Base-by-base conservation (phyloP, 2,797 vertebrate genomes). In the Nannoperca obscura region DNA sequence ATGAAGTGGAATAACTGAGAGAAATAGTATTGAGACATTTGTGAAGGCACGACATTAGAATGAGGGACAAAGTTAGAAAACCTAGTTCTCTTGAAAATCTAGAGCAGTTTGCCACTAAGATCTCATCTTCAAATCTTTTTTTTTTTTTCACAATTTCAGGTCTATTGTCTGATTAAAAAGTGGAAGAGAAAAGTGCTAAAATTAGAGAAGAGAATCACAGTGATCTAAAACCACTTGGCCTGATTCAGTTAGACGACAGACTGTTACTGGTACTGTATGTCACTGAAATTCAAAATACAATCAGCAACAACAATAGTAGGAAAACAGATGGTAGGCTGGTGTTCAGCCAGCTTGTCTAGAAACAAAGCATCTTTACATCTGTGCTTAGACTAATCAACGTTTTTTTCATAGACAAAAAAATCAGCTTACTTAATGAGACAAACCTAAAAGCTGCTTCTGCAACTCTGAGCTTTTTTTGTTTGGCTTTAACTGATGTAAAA, bases 281-380 rank as follows among this genome's bases (percentile, higher is more conserved):
- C 79, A 71, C 47, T 55, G 54, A 85, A 87, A 74, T 82, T 76
- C 74, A 88, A 91, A 89, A 91, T 87, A 88, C 78, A 92, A 90
- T 91, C 44, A 90, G 72, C 69, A 80, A 38, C 76, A 90, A 92
- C 90, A 93, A 92, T 92, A 68, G 76, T 57, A 92, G 91, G 88
- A 92, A 93, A 86, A 85, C 89, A 80, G 84, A 88, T 78, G 72
- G 70, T 27, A 20, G 52, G 71, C 82, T 80, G 55, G 40, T 34
- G 27, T 62, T 44, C 32, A 64, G 70, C 67, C 75, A 69, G 49
- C 11, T 63, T 14, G 53, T 87, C 75, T 71, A 53, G 3, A 63
- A 77, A 70, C 63, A 60, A 83, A 71, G 32, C 54, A 76, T 79
- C 61, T 70, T 40, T 57, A n/a, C 30, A 78, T 40, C 36, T 49